Evolutionary conservation across 2,797 vertebrate genomes (phyloP).

Genomic region (Streptopelia turtur): DNA sequence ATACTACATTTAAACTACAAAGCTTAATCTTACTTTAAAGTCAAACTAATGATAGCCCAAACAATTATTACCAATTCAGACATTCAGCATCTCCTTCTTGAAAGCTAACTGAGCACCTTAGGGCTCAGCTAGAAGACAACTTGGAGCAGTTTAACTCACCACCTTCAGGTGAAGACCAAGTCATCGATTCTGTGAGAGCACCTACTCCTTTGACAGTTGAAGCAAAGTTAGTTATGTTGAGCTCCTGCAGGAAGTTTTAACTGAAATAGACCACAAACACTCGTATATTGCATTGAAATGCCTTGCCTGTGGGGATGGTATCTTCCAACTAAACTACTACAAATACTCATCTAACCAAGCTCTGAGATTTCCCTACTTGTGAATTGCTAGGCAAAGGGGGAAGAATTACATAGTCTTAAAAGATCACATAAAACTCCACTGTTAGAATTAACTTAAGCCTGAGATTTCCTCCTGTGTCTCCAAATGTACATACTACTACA

Average conservation of each 20-base stretch:
- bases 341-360: background rate
- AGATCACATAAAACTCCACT: background rate
- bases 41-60: background rate
- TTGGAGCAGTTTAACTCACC: background rate
- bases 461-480: background rate
- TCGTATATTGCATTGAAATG: background rate
- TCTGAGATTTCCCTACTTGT: background rate
- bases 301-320: background rate
- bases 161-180: background rate
- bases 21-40: background rate
- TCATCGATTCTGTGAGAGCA: background rate
- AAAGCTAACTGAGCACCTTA: background rate
- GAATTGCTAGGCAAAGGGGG: background rate
- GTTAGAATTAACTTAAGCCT: background rate
- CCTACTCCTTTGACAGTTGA: background rate
- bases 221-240: background rate
- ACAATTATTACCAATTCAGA: background rate
- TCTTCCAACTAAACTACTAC: background rate
- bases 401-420: conserved; percentile 14
- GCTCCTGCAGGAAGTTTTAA: background rate
- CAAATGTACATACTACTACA: background rate
- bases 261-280: background rate
- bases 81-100: background rate
- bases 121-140: background rate
- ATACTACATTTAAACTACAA: background rate